A percentile compares a stretch with the other conserved stretches of the same genome.
phyloP scores from a whole-genome alignment of 1,140 invertebrate species.

The Planococcus citri region DNA sequence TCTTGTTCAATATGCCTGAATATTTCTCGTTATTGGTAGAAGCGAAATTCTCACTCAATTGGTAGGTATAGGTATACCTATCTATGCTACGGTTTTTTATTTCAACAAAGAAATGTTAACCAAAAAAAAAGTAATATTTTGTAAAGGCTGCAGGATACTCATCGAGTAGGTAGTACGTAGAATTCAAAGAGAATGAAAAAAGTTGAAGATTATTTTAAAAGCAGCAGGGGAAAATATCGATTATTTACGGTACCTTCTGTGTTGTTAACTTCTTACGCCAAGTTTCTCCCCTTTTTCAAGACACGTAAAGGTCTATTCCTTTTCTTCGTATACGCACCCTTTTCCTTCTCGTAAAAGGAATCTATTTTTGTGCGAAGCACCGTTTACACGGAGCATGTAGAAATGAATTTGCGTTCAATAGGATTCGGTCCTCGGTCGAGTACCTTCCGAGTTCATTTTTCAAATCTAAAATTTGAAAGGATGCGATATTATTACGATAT shows the following conservation, averaged over 20 bases:
- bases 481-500: too few species aligned
- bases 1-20: too few species aligned
- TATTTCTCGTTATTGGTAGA: too few species aligned
- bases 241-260: slow-evolving; percentile 16
- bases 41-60: too few species aligned
- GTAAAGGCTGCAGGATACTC: background rate
- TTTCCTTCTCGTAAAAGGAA: slow-evolving; percentile 8
- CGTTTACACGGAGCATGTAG: slow-evolving; percentile 2
- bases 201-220: background rate
- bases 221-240: slow-evolving; percentile 18
- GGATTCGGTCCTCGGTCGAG: too few species aligned
- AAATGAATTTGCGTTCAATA: background rate
- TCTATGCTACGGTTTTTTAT: too few species aligned
- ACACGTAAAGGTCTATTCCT: background rate
- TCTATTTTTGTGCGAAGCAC: slow-evolving; percentile 7
- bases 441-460: too few species aligned
- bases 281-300: slow-evolving; percentile 14
- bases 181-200: background rate
- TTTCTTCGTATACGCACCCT: slow-evolving; percentile 6
- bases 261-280: background rate
- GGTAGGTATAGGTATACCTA: too few species aligned
- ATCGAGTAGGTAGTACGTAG: background rate
- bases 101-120: background rate
- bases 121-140: background rate
- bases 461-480: too few species aligned